These are phyloP conservation scores for Planococcus citri DNA, from an alignment of 1,140 invertebrate species.

Conservation along the genomic window DNA sequence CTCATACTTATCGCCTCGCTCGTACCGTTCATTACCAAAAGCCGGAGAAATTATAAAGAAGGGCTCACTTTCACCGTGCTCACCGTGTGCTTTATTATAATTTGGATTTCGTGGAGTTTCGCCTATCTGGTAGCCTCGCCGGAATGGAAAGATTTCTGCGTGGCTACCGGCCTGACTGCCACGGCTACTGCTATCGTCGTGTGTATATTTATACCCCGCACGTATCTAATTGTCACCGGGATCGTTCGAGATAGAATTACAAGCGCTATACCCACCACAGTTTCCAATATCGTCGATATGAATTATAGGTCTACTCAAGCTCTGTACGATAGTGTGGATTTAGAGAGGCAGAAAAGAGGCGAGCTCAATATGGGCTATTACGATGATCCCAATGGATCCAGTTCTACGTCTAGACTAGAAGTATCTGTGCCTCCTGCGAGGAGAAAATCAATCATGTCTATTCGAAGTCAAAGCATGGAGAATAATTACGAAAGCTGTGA, in stretches of 20 bases:
- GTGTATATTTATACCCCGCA: conserved; percentile 43
- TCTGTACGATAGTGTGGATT: conserved; percentile 32
- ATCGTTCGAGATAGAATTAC: conserved; percentile 33
- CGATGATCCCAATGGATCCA: conserved; percentile 10
- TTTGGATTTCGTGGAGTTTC: conserved; percentile 42
- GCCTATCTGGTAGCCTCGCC: conserved; percentile 36
- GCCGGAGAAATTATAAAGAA: conserved; percentile 46
- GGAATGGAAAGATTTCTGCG: conserved; percentile 25
- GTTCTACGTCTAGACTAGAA: background rate
- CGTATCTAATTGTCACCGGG: conserved; percentile 42
- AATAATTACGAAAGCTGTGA: conserved; percentile 30
- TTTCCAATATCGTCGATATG: conserved; percentile 28
- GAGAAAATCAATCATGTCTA: conserved; percentile 29
- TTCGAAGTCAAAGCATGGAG: conserved; percentile 13
- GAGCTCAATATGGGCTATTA: background rate
- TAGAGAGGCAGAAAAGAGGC: background rate
- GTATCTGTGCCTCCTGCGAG: too few species aligned
- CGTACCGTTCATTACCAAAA: conserved; percentile 39
- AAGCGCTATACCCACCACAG: conserved; percentile 28
- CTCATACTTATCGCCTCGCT: conserved; percentile 39
- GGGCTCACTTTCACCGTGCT: conserved; percentile 41
- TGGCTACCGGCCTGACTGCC: conserved; percentile 29
- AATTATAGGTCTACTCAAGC: conserved; percentile 32
- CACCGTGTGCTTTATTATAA: conserved; percentile 35
- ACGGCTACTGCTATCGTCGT: conserved; percentile 39